Evolutionary conservation across 64 coral and sea anemone species (phyloP).

Genomic region (Astreopora myriophthalma): DNA sequence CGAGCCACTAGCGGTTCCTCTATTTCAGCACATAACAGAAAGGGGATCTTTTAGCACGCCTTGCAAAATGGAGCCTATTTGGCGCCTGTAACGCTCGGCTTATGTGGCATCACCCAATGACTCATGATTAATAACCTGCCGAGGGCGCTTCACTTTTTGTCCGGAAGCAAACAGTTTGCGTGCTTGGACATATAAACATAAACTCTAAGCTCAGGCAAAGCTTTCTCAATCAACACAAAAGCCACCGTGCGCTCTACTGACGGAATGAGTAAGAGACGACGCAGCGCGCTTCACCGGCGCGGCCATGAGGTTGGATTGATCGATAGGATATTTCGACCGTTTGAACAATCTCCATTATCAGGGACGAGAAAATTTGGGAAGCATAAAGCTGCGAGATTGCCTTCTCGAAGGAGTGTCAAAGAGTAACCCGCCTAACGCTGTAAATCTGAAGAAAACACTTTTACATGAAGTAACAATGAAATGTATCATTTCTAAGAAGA

Average conservation of each 20-base stretch:
- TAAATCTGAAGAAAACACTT: too few relatives aligned
- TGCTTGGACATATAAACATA: not conserved
- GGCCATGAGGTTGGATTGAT: not conserved
- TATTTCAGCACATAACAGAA: constrained; percentile 42
- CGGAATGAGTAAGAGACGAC: not conserved
- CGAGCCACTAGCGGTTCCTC: not conserved
- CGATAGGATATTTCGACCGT: too few relatives aligned
- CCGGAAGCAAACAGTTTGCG: not conserved
- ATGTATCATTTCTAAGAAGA: too few relatives aligned
- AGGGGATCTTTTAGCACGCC: constrained; percentile 21
- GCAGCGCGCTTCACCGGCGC: not conserved
- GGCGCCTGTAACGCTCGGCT: not conserved
- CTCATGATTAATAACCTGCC: constrained; percentile 39
- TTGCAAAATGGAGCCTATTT: not conserved
- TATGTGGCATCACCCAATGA: constrained; percentile 38
- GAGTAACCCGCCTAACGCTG: too few relatives aligned
- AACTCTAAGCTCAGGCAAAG: not conserved
- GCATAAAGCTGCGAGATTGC: too few relatives aligned
- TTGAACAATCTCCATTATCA: too few relatives aligned
- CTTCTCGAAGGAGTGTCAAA: too few relatives aligned
- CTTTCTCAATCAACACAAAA: not conserved
- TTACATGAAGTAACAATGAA: too few relatives aligned
- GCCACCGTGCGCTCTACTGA: not conserved
- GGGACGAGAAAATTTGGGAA: too few relatives aligned
- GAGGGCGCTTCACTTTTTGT: not conserved